Base-by-base conservation (phyloP, 2,113 vertebrate genomes). In the Oceanites oceanicus region DNA sequence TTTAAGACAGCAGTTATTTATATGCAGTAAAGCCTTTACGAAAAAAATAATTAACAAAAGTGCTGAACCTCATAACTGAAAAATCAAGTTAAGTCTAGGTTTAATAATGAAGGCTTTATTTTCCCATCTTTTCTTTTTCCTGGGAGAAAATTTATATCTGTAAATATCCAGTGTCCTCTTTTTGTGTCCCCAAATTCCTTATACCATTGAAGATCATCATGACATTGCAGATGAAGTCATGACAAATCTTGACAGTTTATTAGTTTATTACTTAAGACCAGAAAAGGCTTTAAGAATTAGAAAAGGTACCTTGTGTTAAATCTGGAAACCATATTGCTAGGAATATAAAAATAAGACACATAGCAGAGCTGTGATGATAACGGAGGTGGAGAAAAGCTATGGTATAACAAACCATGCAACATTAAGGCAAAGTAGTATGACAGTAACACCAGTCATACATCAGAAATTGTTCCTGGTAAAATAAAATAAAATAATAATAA, bases 391-490 rank as follows among this genome's bases (percentile, higher is more conserved):
- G 53, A 90, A 94, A 86, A 80, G 85, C 70, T 68, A 86, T 29
- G 40, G 61, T 76, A 65, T 34, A 65, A 91, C 34, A 77, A 83
- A 88, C 26, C 63, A 68, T 63, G 58, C 65, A 75, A 61, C 40
- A 45, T 87, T 92, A 95, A 92, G 62, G 42, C 55, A 90, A 65
- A 14, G 58, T 9, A 40, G 30, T 77, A 63, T 80, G 83, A 89
- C 65, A 87, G 8, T 66, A 90, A 83, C 63, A 87, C 6, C 62
- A 78, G 53, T 58, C 80, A 88, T 49, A 75, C 23, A 73, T 44
- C 77, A 96, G 66, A 90, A 90, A 82, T 21, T 66, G 23, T 27
- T 95, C 80, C 93, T 93, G 84, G 77, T 72, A 85, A 95, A 92
- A 92, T 66, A 82, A 72, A 96, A 40, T 19, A 44, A 79, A 32